These are phyloP conservation scores for Rachycentron canadum DNA, from an alignment of 2,797 vertebrate genomes.

Conservation along the genomic window DNA sequence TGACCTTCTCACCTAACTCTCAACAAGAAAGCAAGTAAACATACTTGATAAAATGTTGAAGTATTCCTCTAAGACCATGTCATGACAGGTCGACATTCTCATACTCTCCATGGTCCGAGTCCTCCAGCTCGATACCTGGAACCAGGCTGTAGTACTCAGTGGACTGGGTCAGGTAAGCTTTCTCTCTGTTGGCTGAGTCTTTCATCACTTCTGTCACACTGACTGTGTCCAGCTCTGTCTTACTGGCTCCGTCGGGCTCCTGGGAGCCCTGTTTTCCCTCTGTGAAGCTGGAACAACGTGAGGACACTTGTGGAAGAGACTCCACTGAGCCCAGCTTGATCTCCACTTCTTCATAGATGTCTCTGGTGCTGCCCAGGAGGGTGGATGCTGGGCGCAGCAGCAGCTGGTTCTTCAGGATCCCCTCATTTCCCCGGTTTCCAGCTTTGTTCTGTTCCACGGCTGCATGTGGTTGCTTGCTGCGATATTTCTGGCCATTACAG, in stretches of 20 bases:
- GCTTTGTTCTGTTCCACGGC: constrained; percentile 36
- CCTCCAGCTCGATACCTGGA: constrained; percentile 90
- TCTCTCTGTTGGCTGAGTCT: constrained; percentile 91
- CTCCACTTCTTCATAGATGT: constrained; percentile 92
- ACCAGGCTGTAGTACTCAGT: constrained; percentile 93
- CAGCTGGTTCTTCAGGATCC: constrained; percentile 84
- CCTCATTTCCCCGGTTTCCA: constrained; percentile 58
- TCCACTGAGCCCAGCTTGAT: constrained; percentile 85
- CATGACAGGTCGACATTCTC: constrained; percentile 88
- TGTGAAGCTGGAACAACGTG: constrained; percentile 52
- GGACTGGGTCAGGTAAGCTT: constrained; percentile 90
- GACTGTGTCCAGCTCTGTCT: constrained; percentile 85
- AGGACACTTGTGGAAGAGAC: constrained; percentile 68
- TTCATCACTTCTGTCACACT: constrained; percentile 92
- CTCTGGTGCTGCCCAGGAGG: constrained; percentile 84
- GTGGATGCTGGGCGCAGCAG: constrained; percentile 81
- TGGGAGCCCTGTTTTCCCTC: constrained; percentile 64
- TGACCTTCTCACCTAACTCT: constrained; percentile 14
- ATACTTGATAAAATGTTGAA: neutral
- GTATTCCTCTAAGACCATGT: constrained; percentile 44
- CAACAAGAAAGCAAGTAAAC: neutral
- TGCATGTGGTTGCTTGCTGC: constrained; percentile 42
- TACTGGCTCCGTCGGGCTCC: constrained; percentile 65
- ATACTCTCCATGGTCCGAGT: constrained; percentile 92
- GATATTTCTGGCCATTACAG: constrained; percentile 78